Percentiles rank a stretch among this genome's conserved stretches.
These are phyloP conservation scores for Pomacea canaliculata DNA, from an alignment of 2,888 invertebrate genomes.

Conservation along the genomic window DNA sequence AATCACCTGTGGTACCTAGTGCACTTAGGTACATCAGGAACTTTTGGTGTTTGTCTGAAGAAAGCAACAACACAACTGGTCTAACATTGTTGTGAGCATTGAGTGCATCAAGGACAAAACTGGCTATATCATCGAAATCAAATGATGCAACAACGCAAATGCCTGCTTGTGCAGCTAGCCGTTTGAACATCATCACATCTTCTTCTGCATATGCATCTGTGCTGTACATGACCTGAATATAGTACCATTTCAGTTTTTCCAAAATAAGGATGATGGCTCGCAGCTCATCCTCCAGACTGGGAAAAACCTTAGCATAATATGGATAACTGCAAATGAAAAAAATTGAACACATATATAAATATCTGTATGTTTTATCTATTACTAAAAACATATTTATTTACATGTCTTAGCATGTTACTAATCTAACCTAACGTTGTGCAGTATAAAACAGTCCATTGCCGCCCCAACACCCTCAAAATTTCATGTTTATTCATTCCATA, in stretches of 20 bases:
- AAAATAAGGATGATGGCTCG: constrained; percentile 65
- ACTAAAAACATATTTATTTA: too few relatives aligned
- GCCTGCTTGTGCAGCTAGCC: constrained; percentile 50
- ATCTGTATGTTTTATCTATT: too few relatives aligned
- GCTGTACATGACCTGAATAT: constrained; percentile 63
- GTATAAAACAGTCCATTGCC: too few relatives aligned
- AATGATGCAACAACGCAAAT: constrained; percentile 60
- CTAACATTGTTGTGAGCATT: constrained; percentile 41
- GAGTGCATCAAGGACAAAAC: neutral
- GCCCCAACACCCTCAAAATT: too few relatives aligned
- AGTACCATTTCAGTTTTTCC: constrained; percentile 67
- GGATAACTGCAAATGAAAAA: neutral
- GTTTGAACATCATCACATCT: constrained; percentile 40
- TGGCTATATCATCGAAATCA: constrained; percentile 13
- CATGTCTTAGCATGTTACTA: too few relatives aligned
- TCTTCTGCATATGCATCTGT: constrained; percentile 45
- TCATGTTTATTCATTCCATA: too few relatives aligned
- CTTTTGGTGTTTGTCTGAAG: constrained; percentile 29
- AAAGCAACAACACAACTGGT: constrained; percentile 50
- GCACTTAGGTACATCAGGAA: constrained; percentile 41
- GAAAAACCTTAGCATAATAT: constrained; percentile 44
- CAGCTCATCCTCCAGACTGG: constrained; percentile 41
- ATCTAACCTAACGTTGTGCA: too few relatives aligned
- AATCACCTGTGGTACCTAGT: constrained; percentile 37
- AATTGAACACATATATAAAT: too few relatives aligned